Evolutionary conservation across 2,888 invertebrate genomes (phyloP), one percentile per base, ranked within the genome.

Genomic region (Geophilus truncorum): DNA sequence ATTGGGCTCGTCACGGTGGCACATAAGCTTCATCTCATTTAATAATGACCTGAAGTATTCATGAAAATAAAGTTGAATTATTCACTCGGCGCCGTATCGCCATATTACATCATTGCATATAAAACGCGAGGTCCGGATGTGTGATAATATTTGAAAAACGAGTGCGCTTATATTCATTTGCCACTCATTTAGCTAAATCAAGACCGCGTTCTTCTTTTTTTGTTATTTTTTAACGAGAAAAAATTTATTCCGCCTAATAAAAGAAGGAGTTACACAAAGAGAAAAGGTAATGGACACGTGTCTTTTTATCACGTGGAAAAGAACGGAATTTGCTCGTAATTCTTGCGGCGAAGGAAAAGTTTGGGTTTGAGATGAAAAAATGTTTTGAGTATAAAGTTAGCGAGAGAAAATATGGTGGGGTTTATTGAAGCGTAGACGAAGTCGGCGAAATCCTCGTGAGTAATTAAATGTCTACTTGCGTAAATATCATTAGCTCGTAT

Each of bases 11-110:
- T 62, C 62, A 62, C 28, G 62, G 62, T 62, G 62, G 62, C 62
- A 62, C 28, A 62, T 62, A 62, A 62, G 23, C 62, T 45, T 62
- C 62, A 21, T 25, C 25, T 62, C 62, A 62, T 62, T 62, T 62
- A 62, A 62, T 62, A 62, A 62, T 62, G 62, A 62, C 62, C 62
- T 62, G 62, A 62, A 62, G 62, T 62, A 62, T 62, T 62, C 25
- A 62, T 62, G 62, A 62, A 62, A 45, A 62, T 28, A 62, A 62
- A 62, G 23, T 23, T 62, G 62, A 62, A 62, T 62, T 25, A 62
- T 62, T 62, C 62, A 62, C 62, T 62, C 62, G 21, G 25, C 62
- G 62, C 62, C 62, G 25, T 62, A 25, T 62, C 62, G 10, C 62
- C 25, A 62, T 25, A 62, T 62, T 62, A 62, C 28, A 62, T 62